These are phyloP conservation scores for Ichneumon xanthorius DNA, from an alignment of 2,888 invertebrate genomes.

Conservation along the genomic window DNA sequence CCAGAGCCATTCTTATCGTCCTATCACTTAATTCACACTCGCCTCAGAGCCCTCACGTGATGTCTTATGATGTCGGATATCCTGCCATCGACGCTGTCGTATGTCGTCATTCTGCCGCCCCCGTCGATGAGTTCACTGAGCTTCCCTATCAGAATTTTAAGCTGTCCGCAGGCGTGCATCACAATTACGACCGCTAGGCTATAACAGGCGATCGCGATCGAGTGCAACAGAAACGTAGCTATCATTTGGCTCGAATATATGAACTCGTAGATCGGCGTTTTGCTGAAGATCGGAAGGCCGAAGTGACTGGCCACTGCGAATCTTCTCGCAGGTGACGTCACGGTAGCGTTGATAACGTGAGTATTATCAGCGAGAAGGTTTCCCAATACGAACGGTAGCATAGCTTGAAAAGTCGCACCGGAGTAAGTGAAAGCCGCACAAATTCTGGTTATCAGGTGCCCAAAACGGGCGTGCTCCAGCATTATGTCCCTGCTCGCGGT, in stretches of 20 bases:
- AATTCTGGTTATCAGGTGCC: conserved; percentile 68
- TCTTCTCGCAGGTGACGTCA: conserved; percentile 66
- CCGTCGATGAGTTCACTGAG: conserved; percentile 68
- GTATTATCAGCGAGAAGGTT: conserved; percentile 28
- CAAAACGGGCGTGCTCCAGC: conserved; percentile 70
- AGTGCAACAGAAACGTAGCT: conserved; percentile 74
- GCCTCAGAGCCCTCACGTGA: conserved; percentile 74
- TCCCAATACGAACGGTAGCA: conserved; percentile 29
- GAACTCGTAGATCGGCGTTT: conserved; percentile 75
- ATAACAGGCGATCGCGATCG: conserved; percentile 75
- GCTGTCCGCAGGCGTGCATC: conserved; percentile 79
- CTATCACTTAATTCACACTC: conserved; percentile 29
- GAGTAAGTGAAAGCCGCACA: conserved; percentile 68
- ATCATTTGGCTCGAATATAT: conserved; percentile 74
- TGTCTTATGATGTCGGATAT: conserved; percentile 70
- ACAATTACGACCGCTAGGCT: conserved; percentile 76
- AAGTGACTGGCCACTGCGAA: conserved; percentile 72
- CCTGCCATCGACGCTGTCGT: conserved; percentile 6
- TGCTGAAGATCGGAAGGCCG: conserved; percentile 67
- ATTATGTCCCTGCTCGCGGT: conserved; percentile 68
- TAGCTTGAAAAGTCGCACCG: conserved; percentile 65
- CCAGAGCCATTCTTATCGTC: background rate
- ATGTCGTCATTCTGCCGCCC: background rate
- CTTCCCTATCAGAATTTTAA: conserved; percentile 73
- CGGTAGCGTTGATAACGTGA: conserved; percentile 43